Conservation (phyloP, 2,113 vertebrate species). For the Orycteropus afer region DNA sequence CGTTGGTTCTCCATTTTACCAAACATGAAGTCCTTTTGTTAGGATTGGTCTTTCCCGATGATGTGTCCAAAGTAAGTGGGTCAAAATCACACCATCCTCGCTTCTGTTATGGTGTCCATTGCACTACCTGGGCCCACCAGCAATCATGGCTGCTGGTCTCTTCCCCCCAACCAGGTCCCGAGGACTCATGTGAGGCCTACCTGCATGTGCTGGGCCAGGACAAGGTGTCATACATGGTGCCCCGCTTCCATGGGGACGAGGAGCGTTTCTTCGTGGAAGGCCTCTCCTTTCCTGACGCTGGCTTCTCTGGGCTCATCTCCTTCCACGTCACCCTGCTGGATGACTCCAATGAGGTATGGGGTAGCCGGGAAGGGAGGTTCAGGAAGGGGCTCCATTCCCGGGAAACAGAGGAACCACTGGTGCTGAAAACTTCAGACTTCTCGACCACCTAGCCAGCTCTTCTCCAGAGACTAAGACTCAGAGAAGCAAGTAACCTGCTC, state of each 20-base stretch:
- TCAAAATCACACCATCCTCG: not conserved
- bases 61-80: no score
- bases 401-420: accelerated
- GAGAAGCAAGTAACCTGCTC: not conserved
- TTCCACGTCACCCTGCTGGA: constrained; percentile 92
- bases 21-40: not conserved
- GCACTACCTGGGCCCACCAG: accelerated
- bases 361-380: not conserved
- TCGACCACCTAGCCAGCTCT: accelerated
- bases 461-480: not conserved
- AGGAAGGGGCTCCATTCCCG: accelerated
- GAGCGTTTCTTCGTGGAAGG: constrained; percentile 93
- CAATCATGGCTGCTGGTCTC: accelerated
- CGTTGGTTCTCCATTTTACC: not conserved
- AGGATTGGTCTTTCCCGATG: not conserved
- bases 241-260: constrained; percentile 56
- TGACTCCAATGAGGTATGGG: constrained; percentile 82
- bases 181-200: constrained; percentile 62
- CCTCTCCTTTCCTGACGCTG: constrained; percentile 89
- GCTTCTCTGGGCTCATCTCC: constrained; percentile 89
- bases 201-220: constrained; percentile 73
- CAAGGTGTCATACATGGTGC: constrained; percentile 73
- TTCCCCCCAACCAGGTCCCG: constrained; percentile 3
- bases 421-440: accelerated
- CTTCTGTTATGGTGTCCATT: not conserved